Conservation (phyloP, 2,888 invertebrate genomes). For the Stomorhina lunata region DNA sequence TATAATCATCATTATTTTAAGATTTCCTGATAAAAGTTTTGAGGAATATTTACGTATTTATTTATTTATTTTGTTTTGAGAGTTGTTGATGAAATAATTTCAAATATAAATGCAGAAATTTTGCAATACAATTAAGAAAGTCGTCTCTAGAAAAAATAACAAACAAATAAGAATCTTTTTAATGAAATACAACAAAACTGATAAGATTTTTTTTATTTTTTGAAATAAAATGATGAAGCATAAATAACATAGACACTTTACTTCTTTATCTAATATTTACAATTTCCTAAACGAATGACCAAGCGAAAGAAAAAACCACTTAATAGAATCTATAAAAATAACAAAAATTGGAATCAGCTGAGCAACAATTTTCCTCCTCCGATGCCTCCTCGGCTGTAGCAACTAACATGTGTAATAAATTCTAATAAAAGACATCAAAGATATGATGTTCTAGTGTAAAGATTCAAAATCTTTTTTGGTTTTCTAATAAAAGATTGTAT, state of each 20-base stretch:
- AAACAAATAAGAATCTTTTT: background rate
- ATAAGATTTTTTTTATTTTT: constrained; percentile 22
- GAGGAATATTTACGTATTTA: no score
- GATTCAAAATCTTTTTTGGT: background rate
- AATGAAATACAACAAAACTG: constrained; percentile 1
- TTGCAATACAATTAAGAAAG: background rate
- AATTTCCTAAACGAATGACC: background rate
- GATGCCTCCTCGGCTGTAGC: no score
- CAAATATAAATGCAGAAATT: background rate
- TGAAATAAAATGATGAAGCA: background rate
- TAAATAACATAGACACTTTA: background rate
- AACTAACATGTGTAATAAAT: background rate
- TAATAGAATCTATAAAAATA: background rate
- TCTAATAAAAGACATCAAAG: background rate
- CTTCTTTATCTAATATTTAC: background rate
- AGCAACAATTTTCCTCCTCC: constrained; percentile 1
- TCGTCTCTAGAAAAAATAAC: background rate
- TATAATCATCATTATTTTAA: background rate
- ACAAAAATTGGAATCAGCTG: constrained; percentile 35
- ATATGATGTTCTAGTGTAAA: constrained; percentile 19
- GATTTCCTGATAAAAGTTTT: no score
- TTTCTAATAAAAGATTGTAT: constrained; percentile 6
- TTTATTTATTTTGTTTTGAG: no score
- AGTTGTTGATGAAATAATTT: no score
- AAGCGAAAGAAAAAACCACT: background rate